phyloP scores from a whole-genome alignment of 2,113 vertebrate species.

The Eleginops maclovinus region DNA sequence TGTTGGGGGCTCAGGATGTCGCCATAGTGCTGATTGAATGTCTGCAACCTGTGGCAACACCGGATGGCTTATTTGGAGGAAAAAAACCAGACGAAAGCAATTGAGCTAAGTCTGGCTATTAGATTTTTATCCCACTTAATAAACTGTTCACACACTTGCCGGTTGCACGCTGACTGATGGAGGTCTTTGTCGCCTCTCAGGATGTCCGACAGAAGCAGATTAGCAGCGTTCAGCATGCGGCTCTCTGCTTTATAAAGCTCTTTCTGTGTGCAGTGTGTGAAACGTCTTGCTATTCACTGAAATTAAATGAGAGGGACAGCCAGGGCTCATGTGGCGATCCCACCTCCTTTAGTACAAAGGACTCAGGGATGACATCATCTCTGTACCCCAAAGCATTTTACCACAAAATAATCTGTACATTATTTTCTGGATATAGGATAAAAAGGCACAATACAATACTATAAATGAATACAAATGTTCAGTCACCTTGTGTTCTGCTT shows the following conservation, averaged over 20 bases:
- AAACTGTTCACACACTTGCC: conserved; percentile 39
- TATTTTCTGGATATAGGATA: conserved; percentile 12
- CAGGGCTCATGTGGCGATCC: conserved; percentile 40
- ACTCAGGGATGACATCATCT: conserved; percentile 76
- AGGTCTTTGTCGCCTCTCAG: conserved; percentile 54
- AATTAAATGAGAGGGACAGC: conserved; percentile 63
- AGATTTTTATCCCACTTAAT: conserved; percentile 59
- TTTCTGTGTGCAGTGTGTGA: conserved; percentile 69
- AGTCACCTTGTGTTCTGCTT: background rate
- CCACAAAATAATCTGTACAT: conserved; percentile 39
- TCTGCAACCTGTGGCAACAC: conserved; percentile 56
- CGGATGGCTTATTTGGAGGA: conserved; percentile 20
- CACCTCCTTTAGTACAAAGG: conserved; percentile 51
- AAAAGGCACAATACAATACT: background rate
- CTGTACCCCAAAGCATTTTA: conserved; percentile 38
- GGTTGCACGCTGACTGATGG: background rate
- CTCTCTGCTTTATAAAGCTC: conserved; percentile 18
- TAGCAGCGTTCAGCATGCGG: conserved; percentile 53
- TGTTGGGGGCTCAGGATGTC: conserved; percentile 51
- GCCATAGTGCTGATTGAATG: conserved; percentile 61
- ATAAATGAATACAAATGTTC: background rate
- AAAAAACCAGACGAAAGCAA: conserved; percentile 25
- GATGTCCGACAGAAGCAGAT: conserved; percentile 65
- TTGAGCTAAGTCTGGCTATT: conserved; percentile 22
- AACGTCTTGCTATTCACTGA: conserved; percentile 67